phyloP scores from a whole-genome alignment of 2,113 vertebrate species.

The Bucco capensis region DNA sequence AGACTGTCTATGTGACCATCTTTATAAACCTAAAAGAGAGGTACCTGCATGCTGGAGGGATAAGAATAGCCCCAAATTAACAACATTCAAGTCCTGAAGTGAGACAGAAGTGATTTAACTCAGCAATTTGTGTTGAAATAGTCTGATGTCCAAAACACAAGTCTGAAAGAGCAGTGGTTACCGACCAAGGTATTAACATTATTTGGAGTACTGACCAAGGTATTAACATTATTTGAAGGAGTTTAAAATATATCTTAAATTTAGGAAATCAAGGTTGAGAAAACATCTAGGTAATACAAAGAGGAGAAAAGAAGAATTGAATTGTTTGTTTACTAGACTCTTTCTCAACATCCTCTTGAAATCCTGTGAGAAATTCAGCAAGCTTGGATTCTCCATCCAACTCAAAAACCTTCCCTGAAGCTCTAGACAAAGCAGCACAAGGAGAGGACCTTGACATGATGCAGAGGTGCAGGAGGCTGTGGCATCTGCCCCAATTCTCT shows the following conservation, averaged over 20 bases:
- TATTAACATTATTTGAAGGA: background rate
- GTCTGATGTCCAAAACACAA: background rate
- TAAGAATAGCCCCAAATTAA: background rate
- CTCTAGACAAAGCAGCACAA: background rate
- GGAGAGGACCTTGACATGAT: background rate
- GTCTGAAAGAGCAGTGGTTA: background rate
- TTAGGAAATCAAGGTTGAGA: background rate
- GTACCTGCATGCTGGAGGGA: background rate
- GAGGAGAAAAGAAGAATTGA: background rate
- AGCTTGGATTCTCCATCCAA: background rate
- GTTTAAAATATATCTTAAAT: background rate
- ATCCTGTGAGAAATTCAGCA: background rate
- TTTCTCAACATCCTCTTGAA: background rate
- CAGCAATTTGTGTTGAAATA: background rate
- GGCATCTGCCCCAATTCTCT: background rate
- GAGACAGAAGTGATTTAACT: background rate
- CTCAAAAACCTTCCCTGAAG: background rate
- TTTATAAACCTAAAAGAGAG: background rate
- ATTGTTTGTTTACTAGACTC: background rate
- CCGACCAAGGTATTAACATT: background rate
- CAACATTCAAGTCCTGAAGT: background rate
- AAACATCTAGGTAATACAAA: background rate
- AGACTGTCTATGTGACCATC: background rate
- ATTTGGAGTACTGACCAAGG: background rate
- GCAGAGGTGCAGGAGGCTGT: background rate